Evolutionary conservation across 1,140 invertebrate genomes (phyloP), one percentile per base, ranked within the genome.

Genomic region (Aphidius gifuensis): DNA sequence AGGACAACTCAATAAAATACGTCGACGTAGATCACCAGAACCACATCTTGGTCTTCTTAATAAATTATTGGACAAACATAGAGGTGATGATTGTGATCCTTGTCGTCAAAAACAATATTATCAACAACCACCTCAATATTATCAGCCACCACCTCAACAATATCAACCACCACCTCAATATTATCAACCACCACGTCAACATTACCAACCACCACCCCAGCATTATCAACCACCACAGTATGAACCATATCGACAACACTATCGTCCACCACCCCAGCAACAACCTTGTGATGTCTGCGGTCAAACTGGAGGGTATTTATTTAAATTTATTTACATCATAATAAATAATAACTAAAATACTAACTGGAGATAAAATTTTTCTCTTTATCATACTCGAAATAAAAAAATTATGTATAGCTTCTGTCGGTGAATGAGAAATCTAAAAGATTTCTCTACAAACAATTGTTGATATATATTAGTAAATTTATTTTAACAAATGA

Each of bases 21-120:
- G 79, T 53, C 71, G 68, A 43, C 76, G 68, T 60, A 74, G 78
- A 38, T 63, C 69, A 7, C 11, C 63, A 5, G 75, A 71, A 50
- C 78, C 76, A 42, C 64, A 69, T 6, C 45, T 45, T 16, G 47
- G 57, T 56, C 42, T 62, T 58, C 65, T 71, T 11, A 60, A 65
- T 0, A 57, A 66, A 23, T 49, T 65, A 32, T 49, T 67, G 38
- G 54, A 62, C 44, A 66, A 68, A 40, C 61, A 54, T 7, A 60
- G 64, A 5, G 62, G 40, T 6, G 44, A 53, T 43, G 50, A 54
- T 21, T 44, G 56, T 39, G 9, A 21, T 32, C 68, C 69, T 47
- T 61, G 68, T 21, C 42, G 48, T 47, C 23, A 32, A 32, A 32
- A 32, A 32, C 23, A 32, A 32, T 32, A 32, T 32, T 1, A 32